Base-by-base conservation (phyloP, 2,888 invertebrate genomes). In the Drosophila melanosoma region DNA sequence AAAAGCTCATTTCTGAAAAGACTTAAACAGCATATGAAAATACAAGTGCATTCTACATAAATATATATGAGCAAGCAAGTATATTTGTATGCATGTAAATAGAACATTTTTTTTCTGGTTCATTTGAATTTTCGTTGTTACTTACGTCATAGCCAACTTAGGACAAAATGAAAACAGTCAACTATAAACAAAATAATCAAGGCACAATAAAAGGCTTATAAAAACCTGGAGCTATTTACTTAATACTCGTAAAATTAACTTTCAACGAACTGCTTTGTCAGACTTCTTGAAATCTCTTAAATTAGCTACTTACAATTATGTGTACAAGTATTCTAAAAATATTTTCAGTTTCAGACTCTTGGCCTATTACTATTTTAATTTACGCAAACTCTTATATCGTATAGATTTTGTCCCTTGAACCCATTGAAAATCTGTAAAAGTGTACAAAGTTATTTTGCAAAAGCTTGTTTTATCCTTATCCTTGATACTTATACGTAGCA, bases 131-230 rank as follows among this genome's bases (percentile, higher is more conserved):
- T 82, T 69, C 51, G 60, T 33, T 42, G 12, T 10, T 40, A 32
- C 51, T 82, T 77, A 85, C 85, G 85, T 82, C 85, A 80, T 54
- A 58, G 35, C 64, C 61, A 61, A 29, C 51, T 51, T 56, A 15
- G 51, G n/a, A 12, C 45, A 45, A 60, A 67, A 32, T 52, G 63
- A 20, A 36, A 66, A 53, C 17, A 38, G 42, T 29, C 63, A 10
- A 65, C 38, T 36, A 61, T 35, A 10, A 20, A 29, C 54, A 59
- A 38, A 38, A 17, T 8, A 45, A 12, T 20, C 20, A 20, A 20
- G 20, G 45, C 45, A 20, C 45, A 20, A 12, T 2, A 45, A 45
- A 12, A 12, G 20, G 7, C 7, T 7, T 1, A 15, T 45, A 7
- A 45, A 23, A 20, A 23, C 7, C 45, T 42, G 20, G 20, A 42